Evolutionary conservation across 1,140 invertebrate genomes (phyloP).

Genomic region (Holotrichia oblita): DNA sequence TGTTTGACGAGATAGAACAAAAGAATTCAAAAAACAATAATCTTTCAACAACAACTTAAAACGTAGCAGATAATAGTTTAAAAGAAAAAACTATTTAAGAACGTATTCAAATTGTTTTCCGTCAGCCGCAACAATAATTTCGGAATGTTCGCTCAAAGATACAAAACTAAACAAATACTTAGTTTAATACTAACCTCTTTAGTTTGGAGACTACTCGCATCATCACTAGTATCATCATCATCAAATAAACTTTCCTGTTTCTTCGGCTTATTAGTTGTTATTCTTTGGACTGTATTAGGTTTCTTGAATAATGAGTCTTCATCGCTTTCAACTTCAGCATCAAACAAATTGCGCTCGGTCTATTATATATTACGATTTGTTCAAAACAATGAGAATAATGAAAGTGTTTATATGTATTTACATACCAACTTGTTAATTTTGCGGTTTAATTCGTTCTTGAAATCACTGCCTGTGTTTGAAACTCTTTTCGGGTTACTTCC

Average conservation of each 20-base stretch:
- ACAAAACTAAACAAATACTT: neutral
- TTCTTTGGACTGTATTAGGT: neutral
- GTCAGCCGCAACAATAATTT: no score
- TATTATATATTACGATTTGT: neutral
- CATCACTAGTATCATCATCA: neutral
- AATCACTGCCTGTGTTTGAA: neutral
- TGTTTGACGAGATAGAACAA: no score
- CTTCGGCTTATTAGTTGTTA: neutral
- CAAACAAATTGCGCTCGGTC: neutral
- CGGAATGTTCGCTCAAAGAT: no score
- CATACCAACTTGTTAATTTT: neutral
- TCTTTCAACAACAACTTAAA: no score
- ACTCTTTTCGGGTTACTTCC: neutral
- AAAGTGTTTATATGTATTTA: neutral
- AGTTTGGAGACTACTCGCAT: neutral
- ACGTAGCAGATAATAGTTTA: no score
- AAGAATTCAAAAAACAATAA: no score
- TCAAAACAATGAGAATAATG: neutral
- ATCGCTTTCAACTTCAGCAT: neutral
- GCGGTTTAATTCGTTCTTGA: neutral
- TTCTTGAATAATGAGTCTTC: neutral
- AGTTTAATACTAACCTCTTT: neutral
- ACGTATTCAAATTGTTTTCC: no score
- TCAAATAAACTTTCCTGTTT: slow-evolving; percentile 16
- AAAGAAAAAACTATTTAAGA: no score